Conservation (phyloP, 2,888 invertebrate genomes). For the Drosophila formosana region DNA sequence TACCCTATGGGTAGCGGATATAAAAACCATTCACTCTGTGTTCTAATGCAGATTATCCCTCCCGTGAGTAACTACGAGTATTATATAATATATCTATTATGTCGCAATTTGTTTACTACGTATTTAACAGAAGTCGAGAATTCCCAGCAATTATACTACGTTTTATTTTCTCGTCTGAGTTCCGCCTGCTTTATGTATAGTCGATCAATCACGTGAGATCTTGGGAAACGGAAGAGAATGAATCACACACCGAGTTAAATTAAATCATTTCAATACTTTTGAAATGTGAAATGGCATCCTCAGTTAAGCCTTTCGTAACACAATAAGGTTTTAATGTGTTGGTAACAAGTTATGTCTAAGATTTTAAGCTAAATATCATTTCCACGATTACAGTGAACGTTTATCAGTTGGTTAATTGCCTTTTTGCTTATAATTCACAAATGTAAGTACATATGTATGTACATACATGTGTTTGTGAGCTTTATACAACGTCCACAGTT, state of each 20-base stretch:
- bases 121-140: background rate
- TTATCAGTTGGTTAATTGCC: constrained; percentile 54
- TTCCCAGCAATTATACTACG: constrained; percentile 20
- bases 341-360: constrained; percentile 25
- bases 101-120: constrained; percentile 8
- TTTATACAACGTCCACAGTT: constrained; percentile 29
- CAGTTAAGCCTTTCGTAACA: constrained; percentile 15
- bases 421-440: constrained; percentile 15
- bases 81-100: constrained; percentile 30
- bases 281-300: constrained; percentile 38
- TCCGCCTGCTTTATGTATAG: constrained; percentile 54
- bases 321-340: constrained; percentile 1
- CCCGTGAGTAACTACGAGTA: constrained; percentile 27
- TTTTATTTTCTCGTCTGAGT: constrained; percentile 40
- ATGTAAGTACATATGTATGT: background rate
- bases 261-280: constrained; percentile 36
- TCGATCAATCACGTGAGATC: constrained; percentile 19
- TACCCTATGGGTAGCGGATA: too few species aligned
- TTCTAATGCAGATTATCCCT: constrained; percentile 18
- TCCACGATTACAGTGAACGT: constrained; percentile 11
- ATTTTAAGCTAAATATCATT: constrained; percentile 9
- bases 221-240: constrained; percentile 32
- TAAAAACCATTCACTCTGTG: background rate
- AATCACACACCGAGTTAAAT: constrained; percentile 49
- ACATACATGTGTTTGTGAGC: background rate